Evolutionary conservation across 2,113 vertebrate genomes (phyloP).

Genomic region (Passer domesticus): DNA sequence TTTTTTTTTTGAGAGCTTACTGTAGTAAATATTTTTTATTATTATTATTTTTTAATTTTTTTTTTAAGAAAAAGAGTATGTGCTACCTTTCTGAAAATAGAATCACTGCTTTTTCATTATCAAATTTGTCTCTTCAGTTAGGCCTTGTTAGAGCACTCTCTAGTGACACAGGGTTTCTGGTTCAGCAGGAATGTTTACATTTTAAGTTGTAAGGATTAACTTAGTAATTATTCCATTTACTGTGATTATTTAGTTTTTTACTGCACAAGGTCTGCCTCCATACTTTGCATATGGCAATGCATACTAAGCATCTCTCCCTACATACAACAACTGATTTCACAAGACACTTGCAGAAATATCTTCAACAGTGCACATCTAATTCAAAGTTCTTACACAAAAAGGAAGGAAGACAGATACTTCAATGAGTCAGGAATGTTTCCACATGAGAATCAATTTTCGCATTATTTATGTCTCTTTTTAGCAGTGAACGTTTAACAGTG

Average conservation of each 20-base stretch:
- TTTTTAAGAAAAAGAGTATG: background rate
- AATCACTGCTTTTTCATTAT: background rate
- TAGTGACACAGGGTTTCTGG: background rate
- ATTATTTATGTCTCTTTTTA: conserved; percentile 24
- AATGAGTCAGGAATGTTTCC: background rate
- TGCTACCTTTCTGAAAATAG: background rate
- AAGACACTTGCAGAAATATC: background rate
- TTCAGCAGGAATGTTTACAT: background rate
- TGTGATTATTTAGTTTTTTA: background rate
- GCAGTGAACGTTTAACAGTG: background rate
- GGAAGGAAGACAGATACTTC: background rate
- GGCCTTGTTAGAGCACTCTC: background rate
- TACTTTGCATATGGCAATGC: background rate
- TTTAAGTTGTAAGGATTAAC: background rate
- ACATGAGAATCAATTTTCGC: background rate
- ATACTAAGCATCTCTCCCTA: background rate
- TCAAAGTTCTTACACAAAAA: background rate
- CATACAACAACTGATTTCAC: background rate
- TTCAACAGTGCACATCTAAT: background rate
- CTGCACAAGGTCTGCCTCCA: background rate
- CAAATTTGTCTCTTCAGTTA: background rate
- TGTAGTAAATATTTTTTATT: background rate
- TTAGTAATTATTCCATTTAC: background rate
- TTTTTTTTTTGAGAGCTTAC: background rate
- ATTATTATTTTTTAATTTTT: background rate